Conservation (phyloP, 2,113 vertebrate genomes). For the Bettongia penicillata region DNA sequence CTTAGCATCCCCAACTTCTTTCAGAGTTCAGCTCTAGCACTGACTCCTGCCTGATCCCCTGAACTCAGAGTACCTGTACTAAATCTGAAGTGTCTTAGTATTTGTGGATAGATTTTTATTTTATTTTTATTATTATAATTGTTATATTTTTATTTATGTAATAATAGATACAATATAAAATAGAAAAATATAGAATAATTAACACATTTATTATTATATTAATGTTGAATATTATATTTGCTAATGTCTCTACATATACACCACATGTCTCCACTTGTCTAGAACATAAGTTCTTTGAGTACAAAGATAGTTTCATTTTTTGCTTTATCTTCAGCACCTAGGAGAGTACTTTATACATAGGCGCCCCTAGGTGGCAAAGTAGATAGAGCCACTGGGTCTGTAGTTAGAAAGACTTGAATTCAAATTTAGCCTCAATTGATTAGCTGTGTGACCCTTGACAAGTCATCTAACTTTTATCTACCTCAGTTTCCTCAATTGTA, state of each 20-base stretch:
- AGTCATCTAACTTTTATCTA: not conserved
- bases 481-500: not conserved
- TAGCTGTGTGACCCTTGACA: not conserved
- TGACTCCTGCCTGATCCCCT: not conserved
- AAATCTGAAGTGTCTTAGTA: not conserved
- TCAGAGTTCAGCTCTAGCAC: not conserved
- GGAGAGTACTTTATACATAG: not conserved
- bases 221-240: not conserved
- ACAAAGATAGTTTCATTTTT: not conserved
- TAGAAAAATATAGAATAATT: too few species aligned
- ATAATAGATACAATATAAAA: too few species aligned
- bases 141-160: too few species aligned
- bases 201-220: too few species aligned
- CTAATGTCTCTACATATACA: not conserved
- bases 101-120: not conserved
- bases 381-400: not conserved
- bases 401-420: not conserved
- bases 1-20: not conserved
- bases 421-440: not conserved
- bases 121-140: too few species aligned
- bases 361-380: not conserved
- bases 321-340: not conserved
- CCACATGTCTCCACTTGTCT: not conserved
- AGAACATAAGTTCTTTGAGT: not conserved
- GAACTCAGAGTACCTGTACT: not conserved